Evolutionary conservation across 64 coral and sea anemone genomes (phyloP).

Genomic region (Porites lutea): DNA sequence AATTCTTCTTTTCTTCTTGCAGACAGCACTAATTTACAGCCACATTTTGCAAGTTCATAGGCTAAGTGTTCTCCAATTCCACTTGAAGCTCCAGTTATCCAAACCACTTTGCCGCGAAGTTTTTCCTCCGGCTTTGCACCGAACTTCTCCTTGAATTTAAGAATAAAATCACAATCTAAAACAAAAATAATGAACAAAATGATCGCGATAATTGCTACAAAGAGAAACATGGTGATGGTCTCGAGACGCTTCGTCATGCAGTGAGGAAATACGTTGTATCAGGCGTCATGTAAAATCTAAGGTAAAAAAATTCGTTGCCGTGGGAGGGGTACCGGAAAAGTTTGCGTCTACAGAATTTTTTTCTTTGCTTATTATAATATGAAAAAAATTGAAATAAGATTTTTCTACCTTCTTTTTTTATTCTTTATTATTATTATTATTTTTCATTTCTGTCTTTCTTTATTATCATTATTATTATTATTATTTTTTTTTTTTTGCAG

Average conservation of each 20-base stretch:
- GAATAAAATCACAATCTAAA: conserved; percentile 70
- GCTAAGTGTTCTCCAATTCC: conserved; percentile 84
- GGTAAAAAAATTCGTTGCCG: not conserved
- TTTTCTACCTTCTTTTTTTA: too few species aligned
- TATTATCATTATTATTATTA: too few species aligned
- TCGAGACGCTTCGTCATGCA: too few species aligned
- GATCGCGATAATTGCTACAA: conserved; percentile 30
- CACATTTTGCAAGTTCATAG: conserved; percentile 74
- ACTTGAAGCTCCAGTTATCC: conserved; percentile 89
- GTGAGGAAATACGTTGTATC: not conserved
- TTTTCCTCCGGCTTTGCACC: conserved; percentile 67
- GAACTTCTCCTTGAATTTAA: conserved; percentile 74
- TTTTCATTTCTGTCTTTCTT: too few species aligned
- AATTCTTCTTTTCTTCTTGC: conserved; percentile 83
- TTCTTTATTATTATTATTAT: too few species aligned
- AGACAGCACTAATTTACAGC: conserved; percentile 74
- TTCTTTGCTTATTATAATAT: too few species aligned
- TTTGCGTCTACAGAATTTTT: too few species aligned
- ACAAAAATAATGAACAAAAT: conserved; percentile 63
- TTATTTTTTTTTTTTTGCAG: too few species aligned
- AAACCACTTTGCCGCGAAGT: conserved; percentile 72
- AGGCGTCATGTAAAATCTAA: not conserved
- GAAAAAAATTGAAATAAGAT: too few species aligned
- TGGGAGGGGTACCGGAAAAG: not conserved
- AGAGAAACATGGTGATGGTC: not conserved